Evolutionary conservation across 2,888 invertebrate species (phyloP), one percentile per base, ranked within the genome.

Genomic region (Acrocera orbiculus): DNA sequence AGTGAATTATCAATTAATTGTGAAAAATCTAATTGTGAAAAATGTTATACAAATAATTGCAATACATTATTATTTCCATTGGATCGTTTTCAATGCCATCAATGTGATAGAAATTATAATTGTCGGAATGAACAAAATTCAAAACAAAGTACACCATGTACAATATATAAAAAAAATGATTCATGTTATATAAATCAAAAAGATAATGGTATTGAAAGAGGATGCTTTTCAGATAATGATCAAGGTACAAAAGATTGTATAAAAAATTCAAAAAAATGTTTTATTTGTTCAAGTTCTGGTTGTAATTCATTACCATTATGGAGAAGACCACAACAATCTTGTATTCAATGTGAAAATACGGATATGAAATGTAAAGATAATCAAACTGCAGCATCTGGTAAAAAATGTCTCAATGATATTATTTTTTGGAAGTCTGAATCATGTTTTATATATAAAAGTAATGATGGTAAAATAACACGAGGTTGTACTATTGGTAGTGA

Each of bases 181-280:
- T 3, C 7, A 15, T 27, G 27, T 27, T 27, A 27, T 27, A 4
- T 10, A 15, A 4, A 27, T 27, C 15, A 4, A 3, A 10, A 10
- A 49, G 49, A 46, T 33, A 40, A 40, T 4, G 30, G 49, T 20
- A 44, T 48, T 7, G 35, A 52, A 3, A 52, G 55, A 5, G 51
- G 51, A 23, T 56, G 55, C 30, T 31, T 47, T 5, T 34, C 32
- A 7, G 44, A 50, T 26, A 41, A 45, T 6, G 44, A 50, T 26
- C 41, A 45, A 0, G 38, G 41, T 26, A 40, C 38, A 39, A 11
- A 16, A 39, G 5, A 41, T 11, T 23, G n/a, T 5, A 11, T 4
- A 44, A 14, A 27, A 16, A 13, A 42, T 51, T 36, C 36, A 5
- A 16, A 35, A 1, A 42, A 34, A 3, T 55, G 55, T 27, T 42